Evolutionary conservation across 2,797 vertebrate genomes (phyloP).

Genomic region (Columba guinea): DNA sequence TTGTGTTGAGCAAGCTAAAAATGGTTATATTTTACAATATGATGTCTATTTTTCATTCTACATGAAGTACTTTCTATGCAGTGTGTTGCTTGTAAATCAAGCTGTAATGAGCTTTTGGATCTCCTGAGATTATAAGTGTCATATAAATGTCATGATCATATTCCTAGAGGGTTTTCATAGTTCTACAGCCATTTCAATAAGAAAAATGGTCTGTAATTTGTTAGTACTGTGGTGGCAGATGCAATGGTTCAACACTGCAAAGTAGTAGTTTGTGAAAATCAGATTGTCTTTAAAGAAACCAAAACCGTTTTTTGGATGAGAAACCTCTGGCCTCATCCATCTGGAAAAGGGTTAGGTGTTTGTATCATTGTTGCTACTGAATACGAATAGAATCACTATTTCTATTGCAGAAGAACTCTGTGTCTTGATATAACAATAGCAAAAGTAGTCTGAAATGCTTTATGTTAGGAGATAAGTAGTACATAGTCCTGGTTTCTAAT

Average conservation of each 20-base stretch:
- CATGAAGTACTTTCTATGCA: not conserved
- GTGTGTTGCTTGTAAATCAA: constrained; percentile 4
- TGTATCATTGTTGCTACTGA: not conserved
- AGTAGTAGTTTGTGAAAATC: not conserved
- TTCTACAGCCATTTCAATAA: not conserved
- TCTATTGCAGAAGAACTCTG: not conserved
- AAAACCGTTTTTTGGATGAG: not conserved
- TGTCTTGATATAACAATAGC: not conserved
- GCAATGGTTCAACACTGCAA: not conserved
- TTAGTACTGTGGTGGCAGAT: not conserved
- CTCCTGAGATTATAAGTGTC: not conserved
- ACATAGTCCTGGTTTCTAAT: not conserved
- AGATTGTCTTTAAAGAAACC: not conserved
- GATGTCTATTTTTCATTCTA: not conserved
- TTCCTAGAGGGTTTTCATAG: not conserved
- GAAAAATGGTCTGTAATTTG: constrained; percentile 1
- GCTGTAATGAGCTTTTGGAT: not conserved
- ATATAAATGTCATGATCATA: constrained; percentile 11
- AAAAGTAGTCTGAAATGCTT: not conserved
- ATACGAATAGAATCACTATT: not conserved
- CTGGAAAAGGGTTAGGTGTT: not conserved
- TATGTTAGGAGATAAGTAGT: not conserved
- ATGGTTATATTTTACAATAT: not conserved
- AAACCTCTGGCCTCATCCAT: not conserved
- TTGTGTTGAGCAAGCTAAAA: constrained; percentile 28